Evolutionary conservation across 2,888 invertebrate genomes (phyloP).

Genomic region (Nomada fucata): DNA sequence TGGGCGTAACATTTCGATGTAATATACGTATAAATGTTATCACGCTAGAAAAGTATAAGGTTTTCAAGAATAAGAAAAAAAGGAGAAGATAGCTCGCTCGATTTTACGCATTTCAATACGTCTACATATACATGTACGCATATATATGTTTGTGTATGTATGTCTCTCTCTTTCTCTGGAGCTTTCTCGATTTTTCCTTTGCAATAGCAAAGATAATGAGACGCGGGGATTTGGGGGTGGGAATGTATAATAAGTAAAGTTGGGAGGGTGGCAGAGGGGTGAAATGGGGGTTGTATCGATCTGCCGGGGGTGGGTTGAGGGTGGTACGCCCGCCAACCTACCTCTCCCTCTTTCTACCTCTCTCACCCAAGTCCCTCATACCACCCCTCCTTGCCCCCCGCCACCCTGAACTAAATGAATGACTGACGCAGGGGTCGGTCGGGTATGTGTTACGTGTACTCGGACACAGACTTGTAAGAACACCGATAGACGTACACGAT

Average conservation of each 20-base stretch:
- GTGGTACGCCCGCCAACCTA: slow-evolving; percentile 80
- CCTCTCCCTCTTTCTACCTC: slow-evolving; percentile 85
- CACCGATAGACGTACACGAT: slow-evolving; percentile 54
- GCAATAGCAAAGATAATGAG: slow-evolving; percentile 82
- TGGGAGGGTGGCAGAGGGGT: slow-evolving; percentile 76
- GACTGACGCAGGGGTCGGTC: slow-evolving; percentile 82
- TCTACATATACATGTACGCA: background rate
- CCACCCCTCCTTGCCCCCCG: slow-evolving; percentile 87
- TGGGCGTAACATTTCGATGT: background rate
- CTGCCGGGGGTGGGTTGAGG: slow-evolving; percentile 79
- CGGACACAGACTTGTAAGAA: slow-evolving; percentile 55
- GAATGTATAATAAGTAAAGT: slow-evolving; percentile 82
- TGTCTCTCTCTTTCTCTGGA: slow-evolving; percentile 35
- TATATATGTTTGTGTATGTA: slow-evolving; percentile 1
- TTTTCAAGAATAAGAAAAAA: background rate
- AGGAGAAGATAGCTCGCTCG: background rate
- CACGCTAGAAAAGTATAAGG: slow-evolving; percentile 22
- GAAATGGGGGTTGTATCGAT: slow-evolving; percentile 83
- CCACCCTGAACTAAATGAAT: slow-evolving; percentile 85
- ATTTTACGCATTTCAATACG: slow-evolving; percentile 28
- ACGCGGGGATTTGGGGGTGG: slow-evolving; percentile 79
- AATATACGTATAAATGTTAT: slow-evolving; percentile 10
- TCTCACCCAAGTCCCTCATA: slow-evolving; percentile 85
- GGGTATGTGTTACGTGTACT: slow-evolving; percentile 76
- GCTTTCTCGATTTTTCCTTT: slow-evolving; percentile 75